Evolutionary conservation across 2,888 invertebrate species (phyloP).

Genomic region (Hirtodrosophila cameraria): DNA sequence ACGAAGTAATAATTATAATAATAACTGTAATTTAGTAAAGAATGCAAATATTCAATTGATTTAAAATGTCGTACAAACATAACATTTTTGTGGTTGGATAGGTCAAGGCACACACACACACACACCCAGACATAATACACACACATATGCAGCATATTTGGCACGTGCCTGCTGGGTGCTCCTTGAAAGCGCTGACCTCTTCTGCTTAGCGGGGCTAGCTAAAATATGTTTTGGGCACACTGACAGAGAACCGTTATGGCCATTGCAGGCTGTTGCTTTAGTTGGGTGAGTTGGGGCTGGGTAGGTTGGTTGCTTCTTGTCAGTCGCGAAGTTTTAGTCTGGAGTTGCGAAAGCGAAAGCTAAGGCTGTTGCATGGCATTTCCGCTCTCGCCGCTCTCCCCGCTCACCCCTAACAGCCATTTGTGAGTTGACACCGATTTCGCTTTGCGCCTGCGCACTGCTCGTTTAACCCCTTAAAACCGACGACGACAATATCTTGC

Average conservation of each 20-base stretch:
- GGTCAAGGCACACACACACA: conserved; percentile 42
- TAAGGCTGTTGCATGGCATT: conserved; percentile 54
- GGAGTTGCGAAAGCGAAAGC: conserved; percentile 47
- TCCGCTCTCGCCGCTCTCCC: conserved; percentile 9
- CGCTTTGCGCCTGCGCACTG: conserved; percentile 71
- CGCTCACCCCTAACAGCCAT: conserved; percentile 24
- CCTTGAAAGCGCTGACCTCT: conserved; percentile 36
- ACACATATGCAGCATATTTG: neutral
- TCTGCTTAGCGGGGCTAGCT: conserved; percentile 8
- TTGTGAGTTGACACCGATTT: conserved; percentile 63
- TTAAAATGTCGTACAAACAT: conserved; percentile 4
- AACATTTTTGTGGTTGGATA: conserved; percentile 48
- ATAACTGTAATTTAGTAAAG: too few relatives aligned
- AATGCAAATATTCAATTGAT: too few relatives aligned
- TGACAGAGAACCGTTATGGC: conserved; percentile 11
- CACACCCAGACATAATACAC: conserved; percentile 6
- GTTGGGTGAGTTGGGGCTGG: neutral
- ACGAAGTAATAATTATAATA: too few relatives aligned
- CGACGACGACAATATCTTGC: conserved; percentile 18
- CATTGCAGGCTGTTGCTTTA: conserved; percentile 2
- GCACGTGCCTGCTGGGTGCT: conserved; percentile 29
- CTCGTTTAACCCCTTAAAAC: conserved; percentile 30
- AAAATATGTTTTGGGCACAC: conserved; percentile 15
- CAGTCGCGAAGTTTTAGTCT: conserved; percentile 35
- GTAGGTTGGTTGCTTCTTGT: too few relatives aligned